A percentile compares a stretch with the other conserved stretches of the same genome.
phyloP scores from a whole-genome alignment of 2,888 invertebrate species.

The Conus canariensis region DNA sequence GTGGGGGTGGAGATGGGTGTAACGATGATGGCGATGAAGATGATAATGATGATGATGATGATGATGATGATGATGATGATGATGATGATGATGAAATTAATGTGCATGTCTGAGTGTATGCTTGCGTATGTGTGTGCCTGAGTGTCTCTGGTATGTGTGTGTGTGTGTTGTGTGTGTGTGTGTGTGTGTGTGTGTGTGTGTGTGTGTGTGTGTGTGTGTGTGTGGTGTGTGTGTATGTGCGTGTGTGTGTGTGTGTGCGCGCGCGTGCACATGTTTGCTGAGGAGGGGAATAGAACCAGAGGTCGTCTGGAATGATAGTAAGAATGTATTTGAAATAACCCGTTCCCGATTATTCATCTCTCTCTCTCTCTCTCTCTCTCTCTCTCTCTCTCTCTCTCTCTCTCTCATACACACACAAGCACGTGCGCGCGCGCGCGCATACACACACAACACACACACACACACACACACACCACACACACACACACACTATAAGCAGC shows the following conservation, averaged over 20 bases:
- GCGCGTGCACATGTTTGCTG: neutral
- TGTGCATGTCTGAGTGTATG: neutral
- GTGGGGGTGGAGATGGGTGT: too few species aligned
- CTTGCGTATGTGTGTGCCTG: neutral
- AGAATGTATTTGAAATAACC: too few species aligned
- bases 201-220: neutral
- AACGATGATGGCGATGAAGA: neutral
- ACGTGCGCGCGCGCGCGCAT: neutral
- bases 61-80: neutral
- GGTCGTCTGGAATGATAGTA: too few species aligned
- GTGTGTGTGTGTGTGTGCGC: neutral
- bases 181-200: conserved; percentile 18
- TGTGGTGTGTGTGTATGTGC: neutral
- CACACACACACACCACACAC: neutral
- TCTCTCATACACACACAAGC: too few species aligned
- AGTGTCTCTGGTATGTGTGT: neutral
- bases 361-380: too few species aligned
- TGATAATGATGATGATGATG: neutral
- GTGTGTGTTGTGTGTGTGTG: neutral
- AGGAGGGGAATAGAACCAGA: too few species aligned
- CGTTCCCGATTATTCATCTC: too few species aligned
- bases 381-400: too few species aligned
- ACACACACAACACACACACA: neutral
- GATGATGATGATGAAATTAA: neutral
- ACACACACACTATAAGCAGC: too few species aligned